A percentile compares a stretch with the other conserved stretches of the same genome.
phyloP scores from a whole-genome alignment of 2,888 invertebrate species.

The Lacanobia wlatinum region DNA sequence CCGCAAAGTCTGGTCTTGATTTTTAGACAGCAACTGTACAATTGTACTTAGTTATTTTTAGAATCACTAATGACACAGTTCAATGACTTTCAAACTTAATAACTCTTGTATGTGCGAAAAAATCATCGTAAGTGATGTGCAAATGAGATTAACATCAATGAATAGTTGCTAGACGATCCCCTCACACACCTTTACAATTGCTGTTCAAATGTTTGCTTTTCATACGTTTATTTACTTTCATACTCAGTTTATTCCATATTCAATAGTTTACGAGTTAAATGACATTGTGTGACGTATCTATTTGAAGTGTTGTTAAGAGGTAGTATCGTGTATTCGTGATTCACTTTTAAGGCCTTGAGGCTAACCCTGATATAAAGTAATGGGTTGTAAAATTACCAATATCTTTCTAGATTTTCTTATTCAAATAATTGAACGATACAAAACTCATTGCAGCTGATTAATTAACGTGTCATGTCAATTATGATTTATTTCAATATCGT shows the following conservation, averaged over 20 bases:
- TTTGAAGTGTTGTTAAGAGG: constrained; percentile 19
- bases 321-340: constrained; percentile 1
- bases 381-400: constrained; percentile 1
- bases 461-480: constrained; percentile 29
- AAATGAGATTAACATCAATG: constrained; percentile 22
- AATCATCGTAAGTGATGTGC: not conserved
- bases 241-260: constrained; percentile 5
- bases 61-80: constrained; percentile 10
- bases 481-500: constrained; percentile 24
- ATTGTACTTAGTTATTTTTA: not conserved
- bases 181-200: constrained; percentile 17
- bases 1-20: constrained; percentile 4
- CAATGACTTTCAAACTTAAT: constrained; percentile 8
- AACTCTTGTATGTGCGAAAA: constrained; percentile 2
- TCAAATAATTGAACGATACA: constrained; percentile 1
- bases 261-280: constrained; percentile 16
- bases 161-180: constrained; percentile 28
- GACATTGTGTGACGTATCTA: constrained; percentile 24
- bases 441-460: constrained; percentile 12
- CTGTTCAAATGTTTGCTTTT: constrained; percentile 35
- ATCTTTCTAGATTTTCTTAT: not conserved
- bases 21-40: constrained; percentile 9
- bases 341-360: constrained; percentile 10
- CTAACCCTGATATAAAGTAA: constrained; percentile 18
- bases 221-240: constrained; percentile 43